Evolutionary conservation across 2,797 vertebrate genomes (phyloP).

Genomic region (Leucoraja ocellata): DNA sequence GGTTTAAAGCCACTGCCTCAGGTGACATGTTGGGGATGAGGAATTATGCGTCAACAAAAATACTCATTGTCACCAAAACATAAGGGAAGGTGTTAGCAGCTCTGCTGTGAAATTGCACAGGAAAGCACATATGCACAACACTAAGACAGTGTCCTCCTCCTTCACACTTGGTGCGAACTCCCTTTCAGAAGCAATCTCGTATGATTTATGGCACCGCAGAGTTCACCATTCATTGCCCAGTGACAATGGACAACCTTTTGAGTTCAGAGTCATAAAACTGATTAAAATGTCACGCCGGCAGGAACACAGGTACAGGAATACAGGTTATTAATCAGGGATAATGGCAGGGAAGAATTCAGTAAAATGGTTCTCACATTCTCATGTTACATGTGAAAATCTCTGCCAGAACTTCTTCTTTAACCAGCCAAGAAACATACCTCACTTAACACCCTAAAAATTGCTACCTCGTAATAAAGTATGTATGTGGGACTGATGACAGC

Average conservation of each 20-base stretch:
- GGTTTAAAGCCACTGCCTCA: background rate
- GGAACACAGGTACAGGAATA: conserved; percentile 18
- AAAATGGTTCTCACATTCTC: conserved; percentile 32
- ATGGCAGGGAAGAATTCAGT: conserved; percentile 1
- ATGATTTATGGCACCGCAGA: conserved; percentile 5
- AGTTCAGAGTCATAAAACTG: background rate
- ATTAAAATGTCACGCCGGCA: background rate
- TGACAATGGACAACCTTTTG: conserved; percentile 7
- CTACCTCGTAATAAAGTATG: background rate
- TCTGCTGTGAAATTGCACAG: conserved; percentile 2
- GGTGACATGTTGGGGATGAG: background rate
- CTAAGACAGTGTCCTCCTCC: conserved; percentile 8
- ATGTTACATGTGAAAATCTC: background rate
- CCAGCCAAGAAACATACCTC: background rate
- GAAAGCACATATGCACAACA: background rate
- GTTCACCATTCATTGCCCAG: background rate
- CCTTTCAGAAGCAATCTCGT: conserved; percentile 24
- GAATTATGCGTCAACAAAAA: background rate
- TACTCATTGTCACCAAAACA: conserved; percentile 19
- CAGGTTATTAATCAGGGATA: conserved; percentile 30
- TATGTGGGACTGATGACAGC: background rate
- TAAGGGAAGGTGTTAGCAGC: background rate
- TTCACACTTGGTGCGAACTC: conserved; percentile 18
- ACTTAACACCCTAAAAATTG: background rate
- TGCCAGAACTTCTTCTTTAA: background rate